Base-by-base conservation (phyloP, 2,113 vertebrate species). In the Vulpes lagopus region DNA sequence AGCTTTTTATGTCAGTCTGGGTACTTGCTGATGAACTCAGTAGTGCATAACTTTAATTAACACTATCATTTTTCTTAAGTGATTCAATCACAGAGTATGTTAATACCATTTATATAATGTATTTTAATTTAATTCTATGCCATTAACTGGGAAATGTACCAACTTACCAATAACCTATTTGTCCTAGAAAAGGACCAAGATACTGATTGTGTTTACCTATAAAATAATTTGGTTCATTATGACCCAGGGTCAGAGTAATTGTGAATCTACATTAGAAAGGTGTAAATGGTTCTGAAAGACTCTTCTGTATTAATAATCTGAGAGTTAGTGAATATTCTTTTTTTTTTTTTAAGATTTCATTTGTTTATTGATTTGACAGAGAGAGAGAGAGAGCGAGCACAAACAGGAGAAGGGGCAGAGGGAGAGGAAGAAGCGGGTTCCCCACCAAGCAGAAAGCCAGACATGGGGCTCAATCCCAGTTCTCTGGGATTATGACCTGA, bases 41-140 rank as follows among this genome's bases (percentile, higher is more conserved):
- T 19, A 81, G 87, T 79, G 38, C 65, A 79, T 20, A 97, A 60
- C 91, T 96, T 96, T 97, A 96, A 97, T 98, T 88, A 97, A 96
- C 62, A 78, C 55, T 84, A 97, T 20, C 69, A 96, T 97, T 97
- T 97, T 97, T 97, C 89, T 92, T 89, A 92, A 96, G 65, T 93
- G 0, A 93, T 97, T 97, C 15, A 76, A 97, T 96, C 82, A 95
- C 38, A 55, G 20, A 78, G 2, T 93, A 74, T 97, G 25, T 93
- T 90, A 97, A 88, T 92, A 80, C 0, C 49, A 95, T 73, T 97
- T 84, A 55, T 80, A 85, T 20, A 79, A 23, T 94, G 53, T 89
- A 94, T 95, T 19, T 22, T 14, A 97, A 92, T 1, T 62, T 87
- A 91, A 93, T 97, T 82, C 27, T 88, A 1, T 92, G 30, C 5